A percentile compares a stretch with the other conserved stretches of the same genome.
Conservation (phyloP, 1,140 invertebrate genomes). For the Cherax quadricarinatus region DNA sequence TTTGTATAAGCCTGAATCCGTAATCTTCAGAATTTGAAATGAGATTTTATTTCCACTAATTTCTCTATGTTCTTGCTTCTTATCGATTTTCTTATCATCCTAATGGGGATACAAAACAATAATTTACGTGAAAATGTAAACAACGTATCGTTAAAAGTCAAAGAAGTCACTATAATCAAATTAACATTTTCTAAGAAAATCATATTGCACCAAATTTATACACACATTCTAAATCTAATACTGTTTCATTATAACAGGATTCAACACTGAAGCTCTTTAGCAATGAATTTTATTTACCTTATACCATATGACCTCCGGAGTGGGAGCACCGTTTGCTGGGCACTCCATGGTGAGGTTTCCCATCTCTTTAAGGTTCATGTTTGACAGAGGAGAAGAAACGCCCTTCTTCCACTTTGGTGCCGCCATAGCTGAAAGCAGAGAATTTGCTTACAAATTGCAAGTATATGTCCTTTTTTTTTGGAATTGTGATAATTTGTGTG, state of each 20-base stretch:
- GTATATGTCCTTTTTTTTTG: no score
- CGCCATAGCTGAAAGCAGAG: conserved; percentile 14
- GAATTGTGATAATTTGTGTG: no score
- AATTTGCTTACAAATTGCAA: neutral
- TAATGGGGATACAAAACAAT: neutral
- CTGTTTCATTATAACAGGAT: no score
- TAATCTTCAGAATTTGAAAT: conserved; percentile 33
- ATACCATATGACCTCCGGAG: conserved; percentile 75
- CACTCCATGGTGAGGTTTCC: conserved; percentile 74
- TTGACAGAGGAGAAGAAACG: neutral
- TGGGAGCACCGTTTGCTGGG: conserved; percentile 74
- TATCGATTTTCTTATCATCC: conserved; percentile 17
- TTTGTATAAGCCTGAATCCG: conserved; percentile 3
- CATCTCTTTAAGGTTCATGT: conserved; percentile 36
- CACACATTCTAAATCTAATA: no score
- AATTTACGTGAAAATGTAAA: no score
- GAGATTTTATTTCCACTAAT: conserved; percentile 14
- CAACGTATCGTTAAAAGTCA: no score
- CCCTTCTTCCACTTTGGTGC: neutral
- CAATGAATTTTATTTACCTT: conserved; percentile 70
- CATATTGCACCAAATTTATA: no score
- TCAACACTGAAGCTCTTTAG: no score
- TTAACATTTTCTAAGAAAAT: no score
- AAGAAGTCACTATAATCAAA: no score
- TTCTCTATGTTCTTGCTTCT: neutral